phyloP scores from a whole-genome alignment of 2,888 invertebrate genomes.

The Lasioglossum figueresi region DNA sequence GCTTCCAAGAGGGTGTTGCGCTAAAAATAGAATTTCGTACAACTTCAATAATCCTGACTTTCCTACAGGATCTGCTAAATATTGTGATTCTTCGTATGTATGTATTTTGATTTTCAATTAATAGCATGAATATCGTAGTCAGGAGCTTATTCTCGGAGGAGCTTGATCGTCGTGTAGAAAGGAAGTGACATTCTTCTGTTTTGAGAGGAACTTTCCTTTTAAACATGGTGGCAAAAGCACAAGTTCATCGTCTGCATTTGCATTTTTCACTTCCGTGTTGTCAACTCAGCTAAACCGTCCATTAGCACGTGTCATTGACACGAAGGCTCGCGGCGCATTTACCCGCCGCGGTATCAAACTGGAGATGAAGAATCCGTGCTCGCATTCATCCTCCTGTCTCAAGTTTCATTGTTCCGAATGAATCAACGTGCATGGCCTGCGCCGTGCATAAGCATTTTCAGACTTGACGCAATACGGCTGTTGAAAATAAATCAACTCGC shows the following conservation, averaged over 20 bases:
- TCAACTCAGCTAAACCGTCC: constrained; percentile 47
- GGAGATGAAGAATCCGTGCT: constrained; percentile 52
- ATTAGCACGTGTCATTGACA: constrained; percentile 68
- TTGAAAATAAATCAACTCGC: not conserved
- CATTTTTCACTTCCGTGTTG: constrained; percentile 61
- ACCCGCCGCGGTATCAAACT: constrained; percentile 43
- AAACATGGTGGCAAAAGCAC: constrained; percentile 8
- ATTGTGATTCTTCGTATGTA: too few relatives aligned
- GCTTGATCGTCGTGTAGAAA: not conserved
- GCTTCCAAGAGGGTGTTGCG: too few relatives aligned
- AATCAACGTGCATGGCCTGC: not conserved
- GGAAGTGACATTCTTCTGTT: not conserved
- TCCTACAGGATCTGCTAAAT: too few relatives aligned
- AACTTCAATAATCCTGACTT: too few relatives aligned
- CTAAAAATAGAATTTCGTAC: too few relatives aligned
- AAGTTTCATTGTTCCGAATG: constrained; percentile 35
- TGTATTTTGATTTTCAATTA: too few relatives aligned
- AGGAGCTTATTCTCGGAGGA: not conserved
- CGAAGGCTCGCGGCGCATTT: constrained; percentile 48
- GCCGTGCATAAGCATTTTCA: constrained; percentile 23
- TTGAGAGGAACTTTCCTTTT: not conserved
- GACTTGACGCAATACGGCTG: not conserved
- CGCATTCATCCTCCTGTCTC: constrained; percentile 54
- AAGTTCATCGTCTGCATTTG: constrained; percentile 49
- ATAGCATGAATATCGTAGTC: not conserved